Evolutionary conservation across 2,888 invertebrate genomes (phyloP).

Genomic region (Drosophila vallismaia): DNA sequence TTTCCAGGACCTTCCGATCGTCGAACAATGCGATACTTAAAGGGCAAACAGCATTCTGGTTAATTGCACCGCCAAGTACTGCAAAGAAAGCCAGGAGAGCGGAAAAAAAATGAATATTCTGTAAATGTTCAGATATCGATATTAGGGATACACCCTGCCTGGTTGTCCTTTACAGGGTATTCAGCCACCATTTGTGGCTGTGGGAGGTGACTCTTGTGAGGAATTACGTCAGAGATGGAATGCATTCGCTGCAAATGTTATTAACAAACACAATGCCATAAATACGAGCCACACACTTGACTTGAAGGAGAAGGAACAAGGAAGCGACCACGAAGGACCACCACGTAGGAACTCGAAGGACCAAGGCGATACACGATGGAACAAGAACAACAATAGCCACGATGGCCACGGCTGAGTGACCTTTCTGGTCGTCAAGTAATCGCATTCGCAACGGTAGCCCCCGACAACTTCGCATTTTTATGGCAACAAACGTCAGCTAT

Average conservation of each 20-base stretch:
- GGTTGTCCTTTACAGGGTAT: slow-evolving; percentile 8
- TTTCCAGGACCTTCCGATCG: slow-evolving; percentile 13
- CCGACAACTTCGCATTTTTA: slow-evolving; percentile 56
- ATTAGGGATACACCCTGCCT: too few species aligned
- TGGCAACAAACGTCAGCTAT: slow-evolving; percentile 65
- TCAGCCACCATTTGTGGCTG: slow-evolving; percentile 22
- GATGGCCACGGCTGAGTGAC: slow-evolving; percentile 55
- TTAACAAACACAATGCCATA: slow-evolving; percentile 61
- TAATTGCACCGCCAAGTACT: slow-evolving; percentile 49
- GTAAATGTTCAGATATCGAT: too few species aligned
- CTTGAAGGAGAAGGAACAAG: not conserved
- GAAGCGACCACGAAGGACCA: not conserved
- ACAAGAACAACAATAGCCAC: slow-evolving; percentile 22
- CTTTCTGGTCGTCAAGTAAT: slow-evolving; percentile 53
- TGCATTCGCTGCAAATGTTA: slow-evolving; percentile 64
- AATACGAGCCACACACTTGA: slow-evolving; percentile 36
- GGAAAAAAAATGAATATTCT: slow-evolving; percentile 21
- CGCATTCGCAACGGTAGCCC: slow-evolving; percentile 48
- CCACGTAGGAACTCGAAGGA: slow-evolving; percentile 30
- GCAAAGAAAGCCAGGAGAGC: slow-evolving; percentile 27
- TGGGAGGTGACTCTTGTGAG: slow-evolving; percentile 3
- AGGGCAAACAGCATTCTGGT: slow-evolving; percentile 51
- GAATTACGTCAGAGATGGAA: slow-evolving; percentile 54
- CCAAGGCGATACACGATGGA: slow-evolving; percentile 2
- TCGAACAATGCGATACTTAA: slow-evolving; percentile 42